Percentiles rank a stretch among this genome's conserved stretches.
Conservation (phyloP, 2,888 invertebrate species). For the Dioctria linearis region DNA sequence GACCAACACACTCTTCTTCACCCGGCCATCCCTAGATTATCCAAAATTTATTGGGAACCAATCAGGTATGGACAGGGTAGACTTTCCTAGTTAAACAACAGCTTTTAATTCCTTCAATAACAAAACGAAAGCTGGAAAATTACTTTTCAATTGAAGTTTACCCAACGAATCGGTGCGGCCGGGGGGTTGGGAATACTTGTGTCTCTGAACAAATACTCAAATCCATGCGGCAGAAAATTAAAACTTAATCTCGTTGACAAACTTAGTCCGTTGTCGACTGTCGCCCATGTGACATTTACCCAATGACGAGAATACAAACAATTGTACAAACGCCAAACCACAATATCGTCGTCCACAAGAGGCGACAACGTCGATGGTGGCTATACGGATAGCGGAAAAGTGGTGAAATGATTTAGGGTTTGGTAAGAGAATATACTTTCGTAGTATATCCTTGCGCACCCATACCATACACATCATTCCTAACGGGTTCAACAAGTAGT, state of each 20-base stretch:
- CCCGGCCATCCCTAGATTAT: too few relatives aligned
- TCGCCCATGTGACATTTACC: constrained; percentile 23
- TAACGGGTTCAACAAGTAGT: constrained; percentile 41
- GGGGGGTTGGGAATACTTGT: background rate
- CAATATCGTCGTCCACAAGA: background rate
- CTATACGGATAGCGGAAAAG: background rate
- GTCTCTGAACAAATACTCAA: constrained; percentile 28
- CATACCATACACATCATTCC: background rate
- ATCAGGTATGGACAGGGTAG: constrained; percentile 3
- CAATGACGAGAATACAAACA: background rate
- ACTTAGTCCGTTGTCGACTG: constrained; percentile 60
- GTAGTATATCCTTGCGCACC: background rate
- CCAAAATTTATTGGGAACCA: constrained; percentile 30
- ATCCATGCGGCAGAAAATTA: constrained; percentile 52
- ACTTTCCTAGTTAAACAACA: constrained; percentile 20
- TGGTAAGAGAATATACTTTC: background rate
- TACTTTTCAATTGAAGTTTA: constrained; percentile 47
- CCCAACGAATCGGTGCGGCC: background rate
- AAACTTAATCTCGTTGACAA: constrained; percentile 63
- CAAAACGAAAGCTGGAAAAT: constrained; percentile 27
- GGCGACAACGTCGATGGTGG: background rate
- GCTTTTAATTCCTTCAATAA: constrained; percentile 35
- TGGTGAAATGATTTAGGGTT: background rate
- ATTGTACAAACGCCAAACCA: background rate
- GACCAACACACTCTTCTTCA: too few relatives aligned